Evolutionary conservation across 35 echinoderm and acorn worm species (phyloP), one percentile per base, ranked within the genome.

Genomic region (Lytechinus pictus): DNA sequence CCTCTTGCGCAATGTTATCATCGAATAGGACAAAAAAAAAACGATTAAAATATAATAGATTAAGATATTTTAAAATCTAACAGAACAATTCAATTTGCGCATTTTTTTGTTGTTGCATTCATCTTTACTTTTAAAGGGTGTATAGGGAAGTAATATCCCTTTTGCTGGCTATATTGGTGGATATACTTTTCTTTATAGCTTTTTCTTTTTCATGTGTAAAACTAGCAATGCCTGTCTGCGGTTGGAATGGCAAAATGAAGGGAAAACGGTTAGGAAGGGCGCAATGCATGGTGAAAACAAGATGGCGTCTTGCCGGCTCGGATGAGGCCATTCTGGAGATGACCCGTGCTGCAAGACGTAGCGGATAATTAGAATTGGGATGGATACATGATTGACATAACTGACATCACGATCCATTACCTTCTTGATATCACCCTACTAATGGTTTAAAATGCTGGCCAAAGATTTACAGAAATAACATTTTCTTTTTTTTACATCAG

Each of bases 371-470:
- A 90, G 88, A 54, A 79, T 79, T 79, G 28, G 88, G 24, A 90
- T 54, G 88, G 52, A 44, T 90, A 44, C 29, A 54, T 90, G 88
- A 90, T 90, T 90, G 88, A 90, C 88, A 90, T 21, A 90, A 44
- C 88, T 90, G 88, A 90, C 88, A 90, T 12, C 88, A 90, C 88
- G 28, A 90, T 90, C 88, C 88, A 90, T 90, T 90, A 90, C 28
- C 7, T 33, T 54, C 16, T 21, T 14, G 44, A 90, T 90, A 90
- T 51, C 88, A 90, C 52, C 28, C 52, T 33, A 11, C 52, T 54
- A 90, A 79, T 79, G 66, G 16, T 79, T 79, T 16, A 24, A 79
- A 79, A 79, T 79, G 66, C n/a, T 24, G 66, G 66, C 21, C 4
- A 79, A 58, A 58, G 13, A 79, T 24, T 79, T 16, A 7, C 66